Evolutionary conservation across 2,888 invertebrate genomes (phyloP).

Genomic region (Ariolimax columbianus): DNA sequence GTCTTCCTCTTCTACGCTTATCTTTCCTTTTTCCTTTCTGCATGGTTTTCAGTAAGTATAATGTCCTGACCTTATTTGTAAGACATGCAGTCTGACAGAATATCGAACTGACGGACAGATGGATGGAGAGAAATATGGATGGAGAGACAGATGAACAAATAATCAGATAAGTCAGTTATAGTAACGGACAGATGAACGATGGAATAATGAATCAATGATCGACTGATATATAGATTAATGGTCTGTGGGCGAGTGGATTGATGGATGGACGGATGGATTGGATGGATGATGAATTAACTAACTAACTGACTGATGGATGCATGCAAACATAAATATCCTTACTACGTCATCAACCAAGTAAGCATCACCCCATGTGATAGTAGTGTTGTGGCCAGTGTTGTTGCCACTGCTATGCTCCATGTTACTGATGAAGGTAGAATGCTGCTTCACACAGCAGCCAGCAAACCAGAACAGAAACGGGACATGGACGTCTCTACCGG

Average conservation of each 20-base stretch:
- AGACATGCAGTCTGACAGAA: neutral
- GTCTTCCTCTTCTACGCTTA: too few species aligned
- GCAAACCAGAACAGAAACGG: constrained; percentile 70
- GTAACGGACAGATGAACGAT: neutral
- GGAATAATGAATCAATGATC: neutral
- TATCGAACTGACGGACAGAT: neutral
- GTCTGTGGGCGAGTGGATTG: too few species aligned
- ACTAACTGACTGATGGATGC: too few species aligned
- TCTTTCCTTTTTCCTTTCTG: too few species aligned
- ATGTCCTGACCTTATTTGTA: too few species aligned
- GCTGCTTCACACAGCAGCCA: constrained; percentile 66
- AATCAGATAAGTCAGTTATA: neutral
- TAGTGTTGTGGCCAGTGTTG: neutral
- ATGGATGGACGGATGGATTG: too few species aligned
- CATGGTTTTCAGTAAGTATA: too few species aligned
- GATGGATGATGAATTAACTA: too few species aligned
- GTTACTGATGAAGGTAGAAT: neutral
- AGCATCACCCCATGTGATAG: neutral
- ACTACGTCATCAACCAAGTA: constrained; percentile 17
- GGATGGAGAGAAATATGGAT: neutral
- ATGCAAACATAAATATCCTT: neutral
- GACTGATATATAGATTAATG: too few species aligned
- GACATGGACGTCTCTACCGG: constrained; percentile 69
- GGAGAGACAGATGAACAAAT: neutral
- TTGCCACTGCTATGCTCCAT: neutral